A percentile compares a stretch with the other conserved stretches of the same genome.
These are phyloP conservation scores for Lynx canadensis DNA, from an alignment of 2,113 vertebrate species.

Conservation along the genomic window DNA sequence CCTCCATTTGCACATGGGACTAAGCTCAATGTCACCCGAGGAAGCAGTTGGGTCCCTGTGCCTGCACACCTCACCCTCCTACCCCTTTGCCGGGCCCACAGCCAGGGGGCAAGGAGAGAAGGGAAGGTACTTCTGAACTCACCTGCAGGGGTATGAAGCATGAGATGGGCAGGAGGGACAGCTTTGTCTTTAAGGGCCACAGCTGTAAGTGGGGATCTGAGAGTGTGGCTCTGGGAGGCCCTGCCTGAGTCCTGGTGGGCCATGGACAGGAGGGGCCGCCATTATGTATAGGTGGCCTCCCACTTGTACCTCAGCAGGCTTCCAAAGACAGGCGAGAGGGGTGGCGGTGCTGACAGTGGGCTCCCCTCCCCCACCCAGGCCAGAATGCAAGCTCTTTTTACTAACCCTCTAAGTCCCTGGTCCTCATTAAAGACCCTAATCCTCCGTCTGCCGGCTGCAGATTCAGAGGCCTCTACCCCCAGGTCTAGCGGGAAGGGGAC, in stretches of 20 bases:
- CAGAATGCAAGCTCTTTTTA: background rate
- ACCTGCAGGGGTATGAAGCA: background rate
- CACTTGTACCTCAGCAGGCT: background rate
- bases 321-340: background rate
- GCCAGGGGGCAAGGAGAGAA: background rate
- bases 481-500: background rate
- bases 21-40: background rate
- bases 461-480: background rate
- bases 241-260: background rate
- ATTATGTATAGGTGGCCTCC: background rate
- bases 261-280: background rate
- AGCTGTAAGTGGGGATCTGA: background rate
- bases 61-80: background rate
- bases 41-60: background rate
- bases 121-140: background rate
- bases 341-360: background rate
- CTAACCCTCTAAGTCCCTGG: background rate
- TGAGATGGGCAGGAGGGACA: background rate
- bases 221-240: background rate
- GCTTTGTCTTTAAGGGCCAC: background rate
- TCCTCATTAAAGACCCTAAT: constrained; percentile 63
- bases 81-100: background rate
- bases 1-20: background rate
- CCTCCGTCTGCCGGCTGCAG: background rate
- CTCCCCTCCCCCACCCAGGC: background rate